phyloP scores from a whole-genome alignment of 1,140 invertebrate genomes.

The Drosophila willistoni region DNA sequence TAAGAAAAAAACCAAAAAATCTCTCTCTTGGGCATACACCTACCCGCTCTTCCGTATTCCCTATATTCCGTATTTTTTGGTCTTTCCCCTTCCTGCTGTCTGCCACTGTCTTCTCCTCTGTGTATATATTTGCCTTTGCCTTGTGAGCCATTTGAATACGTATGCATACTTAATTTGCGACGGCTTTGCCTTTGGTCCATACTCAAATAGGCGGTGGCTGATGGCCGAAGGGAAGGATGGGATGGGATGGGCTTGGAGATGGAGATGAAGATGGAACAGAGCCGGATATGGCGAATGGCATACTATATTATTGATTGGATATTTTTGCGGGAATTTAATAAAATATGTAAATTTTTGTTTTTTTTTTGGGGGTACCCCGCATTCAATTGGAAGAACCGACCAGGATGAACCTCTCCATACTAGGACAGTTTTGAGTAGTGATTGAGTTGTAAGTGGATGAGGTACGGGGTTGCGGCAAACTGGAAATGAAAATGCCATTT shows the following conservation, averaged over 20 bases:
- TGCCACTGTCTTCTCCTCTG: conserved; percentile 32
- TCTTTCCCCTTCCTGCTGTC: not conserved
- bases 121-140: conserved; percentile 57
- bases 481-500: not conserved
- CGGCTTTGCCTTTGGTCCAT: conserved; percentile 58
- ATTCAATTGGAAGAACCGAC: conserved; percentile 56
- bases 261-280: conserved; percentile 15
- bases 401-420: conserved; percentile 25
- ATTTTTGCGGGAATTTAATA: conserved; percentile 79
- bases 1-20: conserved; percentile 73
- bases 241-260: not conserved
- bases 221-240: not conserved
- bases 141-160: conserved; percentile 77
- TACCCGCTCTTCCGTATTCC: not conserved
- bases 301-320: conserved; percentile 81
- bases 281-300: conserved; percentile 53
- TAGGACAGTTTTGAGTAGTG: conserved; percentile 47
- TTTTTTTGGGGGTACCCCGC: conserved; percentile 45
- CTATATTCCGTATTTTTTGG: not conserved
- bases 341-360: conserved; percentile 74
- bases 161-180: conserved; percentile 80
- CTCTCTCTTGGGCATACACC: conserved; percentile 64
- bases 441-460: conserved; percentile 28
- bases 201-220: conserved; percentile 28
- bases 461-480: not conserved